A percentile compares a stretch with the other conserved stretches of the same genome.
Conservation (phyloP, 2,888 invertebrate genomes). For the Drosophila demipolita region DNA sequence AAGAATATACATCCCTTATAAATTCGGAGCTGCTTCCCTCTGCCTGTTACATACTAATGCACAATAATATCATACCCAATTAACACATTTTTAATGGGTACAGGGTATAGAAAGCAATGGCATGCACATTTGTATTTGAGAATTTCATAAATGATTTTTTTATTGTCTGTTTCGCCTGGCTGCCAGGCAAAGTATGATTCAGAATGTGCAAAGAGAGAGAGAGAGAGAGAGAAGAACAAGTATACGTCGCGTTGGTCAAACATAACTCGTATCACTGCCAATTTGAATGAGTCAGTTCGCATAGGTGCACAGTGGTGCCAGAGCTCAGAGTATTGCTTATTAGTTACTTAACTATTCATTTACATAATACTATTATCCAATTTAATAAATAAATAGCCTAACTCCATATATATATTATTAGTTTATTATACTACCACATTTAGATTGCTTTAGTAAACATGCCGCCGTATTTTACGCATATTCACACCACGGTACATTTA, state of each 20-base stretch:
- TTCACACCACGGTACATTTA: conserved; percentile 35
- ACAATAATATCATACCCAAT: neutral
- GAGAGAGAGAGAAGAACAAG: conserved; percentile 19
- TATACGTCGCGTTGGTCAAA: conserved; percentile 60
- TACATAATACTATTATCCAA: neutral
- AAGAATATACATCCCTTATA: neutral
- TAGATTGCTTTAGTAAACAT: neutral
- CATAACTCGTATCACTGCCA: conserved; percentile 13
- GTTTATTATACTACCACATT: neutral
- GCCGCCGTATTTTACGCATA: neutral
- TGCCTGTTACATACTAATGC: neutral
- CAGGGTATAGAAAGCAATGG: conserved; percentile 31
- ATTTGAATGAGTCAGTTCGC: conserved; percentile 44
- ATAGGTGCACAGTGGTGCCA: conserved; percentile 35
- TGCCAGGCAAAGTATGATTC: conserved; percentile 44
- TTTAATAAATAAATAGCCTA: neutral
- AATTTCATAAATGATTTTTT: conserved; percentile 35
- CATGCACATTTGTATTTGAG: conserved; percentile 56
- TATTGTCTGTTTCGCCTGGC: conserved; percentile 45
- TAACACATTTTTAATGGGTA: neutral
- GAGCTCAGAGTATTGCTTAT: neutral
- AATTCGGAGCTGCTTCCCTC: neutral
- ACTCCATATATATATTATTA: neutral
- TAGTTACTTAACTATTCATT: neutral
- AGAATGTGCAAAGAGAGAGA: conserved; percentile 14